These are phyloP conservation scores for Polyodon spathula DNA, from an alignment of 2,113 vertebrate genomes.

Conservation along the genomic window DNA sequence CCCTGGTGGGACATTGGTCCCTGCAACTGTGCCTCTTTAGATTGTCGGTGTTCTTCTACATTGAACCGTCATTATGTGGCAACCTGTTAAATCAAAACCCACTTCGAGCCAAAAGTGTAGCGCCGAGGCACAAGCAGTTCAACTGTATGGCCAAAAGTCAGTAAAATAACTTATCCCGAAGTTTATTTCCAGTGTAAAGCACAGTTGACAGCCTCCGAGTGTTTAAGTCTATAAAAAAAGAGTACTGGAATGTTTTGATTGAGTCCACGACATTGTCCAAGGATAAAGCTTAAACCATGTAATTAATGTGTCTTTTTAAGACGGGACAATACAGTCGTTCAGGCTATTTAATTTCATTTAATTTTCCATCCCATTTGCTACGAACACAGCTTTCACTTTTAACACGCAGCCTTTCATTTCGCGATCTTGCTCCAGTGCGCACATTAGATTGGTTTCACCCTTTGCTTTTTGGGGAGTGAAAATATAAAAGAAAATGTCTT, in stretches of 20 bases:
- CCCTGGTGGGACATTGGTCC: conserved; percentile 71
- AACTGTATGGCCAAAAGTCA: conserved; percentile 44
- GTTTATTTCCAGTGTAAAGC: conserved; percentile 46
- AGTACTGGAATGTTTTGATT: conserved; percentile 80
- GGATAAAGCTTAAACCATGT: conserved; percentile 89
- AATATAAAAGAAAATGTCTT: conserved; percentile 78
- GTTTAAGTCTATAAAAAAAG: conserved; percentile 65
- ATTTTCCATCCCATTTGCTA: conserved; percentile 98
- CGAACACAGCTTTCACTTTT: conserved; percentile 81
- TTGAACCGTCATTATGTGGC: conserved; percentile 72
- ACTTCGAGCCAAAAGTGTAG: conserved; percentile 55
- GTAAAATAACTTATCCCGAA: conserved; percentile 38
- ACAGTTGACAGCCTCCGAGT: conserved; percentile 55
- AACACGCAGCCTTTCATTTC: conserved; percentile 76
- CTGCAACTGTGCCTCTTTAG: conserved; percentile 61
- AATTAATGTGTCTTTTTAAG: conserved; percentile 97
- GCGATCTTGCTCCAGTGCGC: conserved; percentile 70
- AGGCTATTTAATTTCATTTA: conserved; percentile 98
- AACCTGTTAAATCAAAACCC: conserved; percentile 76
- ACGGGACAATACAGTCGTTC: conserved; percentile 84
- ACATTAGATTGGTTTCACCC: conserved; percentile 79
- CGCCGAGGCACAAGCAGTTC: conserved; percentile 51
- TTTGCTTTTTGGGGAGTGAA: conserved; percentile 64
- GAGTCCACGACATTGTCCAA: conserved; percentile 79
- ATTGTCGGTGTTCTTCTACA: conserved; percentile 68